These are phyloP conservation scores for Nothura maculosa DNA, from an alignment of 2,797 vertebrate genomes.

Conservation along the genomic window DNA sequence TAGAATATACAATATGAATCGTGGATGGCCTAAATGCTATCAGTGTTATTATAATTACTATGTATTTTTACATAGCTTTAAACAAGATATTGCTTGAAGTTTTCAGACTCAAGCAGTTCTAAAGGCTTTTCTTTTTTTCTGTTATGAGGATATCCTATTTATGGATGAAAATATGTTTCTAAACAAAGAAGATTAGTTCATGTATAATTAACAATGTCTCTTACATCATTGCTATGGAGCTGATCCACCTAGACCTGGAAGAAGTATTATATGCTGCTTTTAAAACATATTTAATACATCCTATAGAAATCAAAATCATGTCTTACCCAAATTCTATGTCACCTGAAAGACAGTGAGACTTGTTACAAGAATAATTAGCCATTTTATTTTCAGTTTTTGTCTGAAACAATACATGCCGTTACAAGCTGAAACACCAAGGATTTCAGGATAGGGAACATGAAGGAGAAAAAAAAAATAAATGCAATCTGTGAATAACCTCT, in stretches of 20 bases:
- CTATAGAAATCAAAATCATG: not conserved
- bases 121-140: not conserved
- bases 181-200: not conserved
- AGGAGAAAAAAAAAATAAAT: not conserved
- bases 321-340: not conserved
- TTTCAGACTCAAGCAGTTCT: not conserved
- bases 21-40: not conserved
- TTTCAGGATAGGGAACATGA: not conserved
- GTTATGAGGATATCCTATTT: not conserved
- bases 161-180: not conserved
- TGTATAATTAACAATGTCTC: not conserved
- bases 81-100: not conserved
- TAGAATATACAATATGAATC: not conserved
- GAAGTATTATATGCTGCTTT: not conserved
- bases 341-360: not conserved
- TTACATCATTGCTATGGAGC: not conserved
- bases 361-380: not conserved
- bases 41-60: not conserved
- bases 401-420: not conserved
- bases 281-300: not conserved
- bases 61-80: not conserved
- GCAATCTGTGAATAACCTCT: not conserved
- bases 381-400: not conserved
- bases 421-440: not conserved
- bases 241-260: not conserved